These are phyloP conservation scores for Dendrophyllia cribrosa DNA, from an alignment of 64 coral and sea anemone species.

Conservation along the genomic window DNA sequence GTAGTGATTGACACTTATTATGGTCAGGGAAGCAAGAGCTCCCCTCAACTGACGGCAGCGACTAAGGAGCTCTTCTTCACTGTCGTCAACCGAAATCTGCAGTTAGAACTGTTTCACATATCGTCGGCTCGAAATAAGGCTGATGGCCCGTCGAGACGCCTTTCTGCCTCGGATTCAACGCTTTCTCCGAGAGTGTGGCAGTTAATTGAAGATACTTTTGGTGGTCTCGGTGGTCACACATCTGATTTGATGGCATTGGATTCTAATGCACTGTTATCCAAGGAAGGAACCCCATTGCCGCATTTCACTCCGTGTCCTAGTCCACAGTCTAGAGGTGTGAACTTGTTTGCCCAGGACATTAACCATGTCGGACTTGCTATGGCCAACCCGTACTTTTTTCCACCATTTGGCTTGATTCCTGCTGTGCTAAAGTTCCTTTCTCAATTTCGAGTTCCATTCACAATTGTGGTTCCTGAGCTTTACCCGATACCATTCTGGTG, in stretches of 20 bases:
- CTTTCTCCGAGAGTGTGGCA: neutral
- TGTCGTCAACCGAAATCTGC: neutral
- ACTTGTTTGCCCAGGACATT: conserved; percentile 44
- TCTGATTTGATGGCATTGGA: conserved; percentile 13
- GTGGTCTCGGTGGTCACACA: neutral
- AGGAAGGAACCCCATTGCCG: neutral
- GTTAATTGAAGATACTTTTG: neutral
- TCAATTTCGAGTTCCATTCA: too few relatives aligned
- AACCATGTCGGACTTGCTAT: too few relatives aligned
- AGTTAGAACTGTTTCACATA: neutral
- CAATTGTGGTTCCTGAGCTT: conserved; percentile 28
- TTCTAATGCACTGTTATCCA: neutral
- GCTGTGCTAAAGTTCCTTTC: conserved; percentile 9
- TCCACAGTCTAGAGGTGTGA: conserved; percentile 14
- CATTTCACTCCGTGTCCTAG: conserved; percentile 27
- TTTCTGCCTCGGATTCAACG: neutral
- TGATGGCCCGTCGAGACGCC: neutral
- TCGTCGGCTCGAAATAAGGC: neutral
- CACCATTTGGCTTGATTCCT: conserved; percentile 9
- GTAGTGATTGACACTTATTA: too few relatives aligned
- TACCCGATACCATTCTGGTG: conserved; percentile 20
- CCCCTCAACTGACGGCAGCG: neutral
- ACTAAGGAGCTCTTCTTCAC: conserved; percentile 12
- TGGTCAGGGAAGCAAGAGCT: conserved; percentile 4
- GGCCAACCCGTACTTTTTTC: neutral